Conservation (phyloP, 2,797 vertebrate genomes). For the Myotis planiceps region DNA sequence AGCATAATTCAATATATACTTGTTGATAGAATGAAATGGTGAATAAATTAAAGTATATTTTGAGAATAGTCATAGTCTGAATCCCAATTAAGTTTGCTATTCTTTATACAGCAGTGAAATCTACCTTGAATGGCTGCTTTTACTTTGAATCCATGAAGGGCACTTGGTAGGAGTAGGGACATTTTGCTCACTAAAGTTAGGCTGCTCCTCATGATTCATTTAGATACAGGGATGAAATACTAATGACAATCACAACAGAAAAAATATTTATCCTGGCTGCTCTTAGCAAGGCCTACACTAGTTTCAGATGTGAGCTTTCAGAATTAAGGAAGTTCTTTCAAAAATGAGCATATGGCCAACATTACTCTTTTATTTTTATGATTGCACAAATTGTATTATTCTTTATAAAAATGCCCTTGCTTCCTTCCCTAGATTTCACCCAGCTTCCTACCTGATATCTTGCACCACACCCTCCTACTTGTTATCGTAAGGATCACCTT, state of each 20-base stretch:
- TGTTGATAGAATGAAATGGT: constrained; percentile 47
- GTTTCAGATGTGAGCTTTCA: not conserved
- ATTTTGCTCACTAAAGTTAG: constrained; percentile 6
- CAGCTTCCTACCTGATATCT: not conserved
- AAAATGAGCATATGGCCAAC: not conserved
- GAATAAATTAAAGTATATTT: constrained; percentile 51
- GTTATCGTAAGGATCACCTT: not conserved
- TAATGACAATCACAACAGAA: not conserved
- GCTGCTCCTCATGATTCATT: not conserved
- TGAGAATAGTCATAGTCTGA: constrained; percentile 43
- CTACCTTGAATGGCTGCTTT: constrained; percentile 22
- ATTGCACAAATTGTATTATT: not conserved
- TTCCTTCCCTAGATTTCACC: not conserved
- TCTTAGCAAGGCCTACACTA: not conserved
- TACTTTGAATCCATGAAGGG: not conserved
- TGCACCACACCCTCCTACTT: not conserved
- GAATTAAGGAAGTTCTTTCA: constrained; percentile 25
- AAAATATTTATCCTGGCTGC: not conserved
- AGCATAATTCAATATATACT: constrained; percentile 32
- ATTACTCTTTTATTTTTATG: not conserved
- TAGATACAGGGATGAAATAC: not conserved
- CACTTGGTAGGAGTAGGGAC: not conserved
- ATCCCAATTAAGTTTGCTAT: constrained; percentile 36
- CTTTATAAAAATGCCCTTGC: not conserved
- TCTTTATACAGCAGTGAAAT: constrained; percentile 41